phyloP scores from a whole-genome alignment of 2,113 vertebrate species.

The Ciconia stormi region DNA sequence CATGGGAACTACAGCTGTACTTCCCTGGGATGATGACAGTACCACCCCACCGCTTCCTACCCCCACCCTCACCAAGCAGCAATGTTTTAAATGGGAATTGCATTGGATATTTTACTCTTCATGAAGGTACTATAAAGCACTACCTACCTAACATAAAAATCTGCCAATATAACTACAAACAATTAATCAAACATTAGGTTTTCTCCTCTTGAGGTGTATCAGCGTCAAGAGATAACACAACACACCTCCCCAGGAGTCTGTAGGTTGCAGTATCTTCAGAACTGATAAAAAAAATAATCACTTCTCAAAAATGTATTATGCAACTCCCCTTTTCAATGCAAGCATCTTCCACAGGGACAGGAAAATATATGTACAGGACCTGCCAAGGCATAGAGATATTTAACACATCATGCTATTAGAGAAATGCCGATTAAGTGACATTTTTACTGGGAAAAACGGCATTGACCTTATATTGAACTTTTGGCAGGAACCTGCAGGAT shows the following conservation, averaged over 20 bases:
- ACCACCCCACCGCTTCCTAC: background rate
- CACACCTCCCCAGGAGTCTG: background rate
- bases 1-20: background rate
- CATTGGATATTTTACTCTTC: background rate
- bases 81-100: fast-evolving
- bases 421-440: background rate
- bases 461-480: background rate
- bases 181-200: background rate
- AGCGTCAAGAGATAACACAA: background rate
- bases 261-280: background rate
- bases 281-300: background rate
- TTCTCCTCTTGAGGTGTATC: background rate
- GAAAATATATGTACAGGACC: background rate
- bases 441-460: background rate
- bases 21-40: background rate
- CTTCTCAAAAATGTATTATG: background rate
- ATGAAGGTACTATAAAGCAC: background rate
- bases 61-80: background rate
- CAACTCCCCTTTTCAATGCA: background rate
- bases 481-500: background rate
- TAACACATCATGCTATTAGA: background rate
- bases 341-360: background rate
- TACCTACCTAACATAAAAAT: background rate
- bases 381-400: background rate
- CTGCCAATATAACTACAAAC: background rate